Base-by-base conservation (phyloP, 2,888 invertebrate genomes). In the Lepidonotus clava region DNA sequence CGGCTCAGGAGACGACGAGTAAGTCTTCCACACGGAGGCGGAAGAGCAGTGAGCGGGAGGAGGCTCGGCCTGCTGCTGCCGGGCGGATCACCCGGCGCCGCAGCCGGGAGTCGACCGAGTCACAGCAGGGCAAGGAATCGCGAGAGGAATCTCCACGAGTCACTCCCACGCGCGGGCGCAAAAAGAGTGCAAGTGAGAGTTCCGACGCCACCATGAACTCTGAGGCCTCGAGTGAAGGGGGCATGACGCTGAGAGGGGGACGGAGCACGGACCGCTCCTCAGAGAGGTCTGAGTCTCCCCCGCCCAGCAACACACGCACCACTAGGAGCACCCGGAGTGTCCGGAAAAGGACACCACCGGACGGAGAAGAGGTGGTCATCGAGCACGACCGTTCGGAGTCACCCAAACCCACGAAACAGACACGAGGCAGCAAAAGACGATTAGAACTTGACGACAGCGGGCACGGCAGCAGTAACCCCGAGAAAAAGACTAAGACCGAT, bases 401-500 rank as follows among this genome's bases (percentile, higher is more conserved):
- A 46, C 84, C 66, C 32, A 84, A 86, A 41, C 83, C 66, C n/a
- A 28, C 46, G 4, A 84, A 56, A 38, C 41, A 41, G 34, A 87
- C 87, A 0, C 2, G 87, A 40, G 84, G 84, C 40, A 87, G 87
- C 80, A 87, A 87, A 36, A 67, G 87, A 11, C 6, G 84, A 34
- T 84, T 87, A 18, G 86, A 71, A 24, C 40, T 86, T 32, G 85
- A 85, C 6, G 85, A 85, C 11, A 18, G 14, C 14, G 14, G 14
- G 11, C 21, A 11, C 21, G 80, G 76, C 38, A 4, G 11, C 40
- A 24, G 24, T 38, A 8, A 28, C 36, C 61, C 34, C 1, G 85
- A 76, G n/a, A 76, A 71, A 34, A 76, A 85, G 41, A 21, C 36
- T 14, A 85, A 32, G 51, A 14, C 36, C 1, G 84, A 84, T 4